A percentile compares a stretch with the other conserved stretches of the same genome.
Evolutionary conservation across 1,140 invertebrate species (phyloP).

Genomic region (Pseudomyrmex concolor): DNA sequence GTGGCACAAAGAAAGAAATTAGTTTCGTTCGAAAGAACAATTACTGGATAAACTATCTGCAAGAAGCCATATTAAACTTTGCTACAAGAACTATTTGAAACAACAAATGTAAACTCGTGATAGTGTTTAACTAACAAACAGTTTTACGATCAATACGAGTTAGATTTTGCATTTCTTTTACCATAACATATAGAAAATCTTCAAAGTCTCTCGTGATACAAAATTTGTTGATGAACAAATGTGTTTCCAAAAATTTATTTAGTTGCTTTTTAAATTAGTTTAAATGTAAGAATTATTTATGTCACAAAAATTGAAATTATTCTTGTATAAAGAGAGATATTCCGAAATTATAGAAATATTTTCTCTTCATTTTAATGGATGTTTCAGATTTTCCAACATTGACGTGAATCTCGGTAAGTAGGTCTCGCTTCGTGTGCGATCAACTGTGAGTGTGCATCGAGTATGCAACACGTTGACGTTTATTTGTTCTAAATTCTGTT

Average conservation of each 20-base stretch:
- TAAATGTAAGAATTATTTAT: not conserved
- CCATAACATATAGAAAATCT: too few species aligned
- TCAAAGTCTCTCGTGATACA: too few species aligned
- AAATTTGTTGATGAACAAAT: too few species aligned
- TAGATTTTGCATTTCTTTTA: too few species aligned
- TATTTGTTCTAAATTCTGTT: slow-evolving; percentile 46
- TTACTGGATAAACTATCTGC: slow-evolving; percentile 26
- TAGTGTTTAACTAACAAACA: too few species aligned
- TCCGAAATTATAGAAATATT: not conserved
- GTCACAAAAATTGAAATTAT: not conserved
- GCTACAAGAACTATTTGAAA: slow-evolving; percentile 5
- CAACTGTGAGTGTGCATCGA: slow-evolving; percentile 22
- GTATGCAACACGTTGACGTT: slow-evolving; percentile 18
- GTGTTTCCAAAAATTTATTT: too few species aligned
- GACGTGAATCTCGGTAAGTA: slow-evolving; percentile 27
- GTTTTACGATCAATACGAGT: too few species aligned
- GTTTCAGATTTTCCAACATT: not conserved
- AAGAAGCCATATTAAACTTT: not conserved
- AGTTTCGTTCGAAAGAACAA: slow-evolving; percentile 32
- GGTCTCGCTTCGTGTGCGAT: slow-evolving; percentile 10
- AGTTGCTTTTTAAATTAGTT: not conserved
- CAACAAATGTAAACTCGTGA: slow-evolving; percentile 13
- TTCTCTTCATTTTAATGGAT: not conserved
- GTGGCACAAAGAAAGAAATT: slow-evolving; percentile 23
- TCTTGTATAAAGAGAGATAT: not conserved